Evolutionary conservation across 2,888 invertebrate genomes (phyloP), one percentile per base, ranked within the genome.

Genomic region (Macaria notata): DNA sequence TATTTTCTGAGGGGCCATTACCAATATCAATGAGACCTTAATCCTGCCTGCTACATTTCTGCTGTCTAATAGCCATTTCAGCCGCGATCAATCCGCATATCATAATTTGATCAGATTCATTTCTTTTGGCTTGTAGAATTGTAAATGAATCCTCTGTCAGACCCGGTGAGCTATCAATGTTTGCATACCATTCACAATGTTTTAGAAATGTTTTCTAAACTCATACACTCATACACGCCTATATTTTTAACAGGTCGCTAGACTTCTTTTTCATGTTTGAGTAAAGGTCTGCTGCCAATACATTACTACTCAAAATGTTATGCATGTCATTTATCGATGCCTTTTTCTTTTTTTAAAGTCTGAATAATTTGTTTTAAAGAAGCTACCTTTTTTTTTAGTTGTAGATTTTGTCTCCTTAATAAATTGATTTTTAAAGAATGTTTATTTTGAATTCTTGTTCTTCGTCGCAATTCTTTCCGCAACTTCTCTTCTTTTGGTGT

Each of bases 31-130:
- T 48, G 49, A 56, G 43, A 33, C 63, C 64, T 31, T 59, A 59
- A 38, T 62, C 33, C 33, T 36, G 33, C 33, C n/a, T n/a, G n/a
- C n/a, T n/a, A 54, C 56, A 62, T 53, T 52, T 66, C 59, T 70
- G 68, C 9, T 58, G 65, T 54, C 66, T 42, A 30, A 70, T 68
- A 5, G 58, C 59, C 66, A 68, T 68, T 53, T 70, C 68, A 38
- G 68, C 68, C 3, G 66, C 65, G 9, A 66, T 42, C 45, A 70
- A 48, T 7, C 55, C 52, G 52, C 66, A 68, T 31, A 61, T 51
- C 31, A 61, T 5, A 31, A 51, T 65, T 48, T 63, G 60, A 1
- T 60, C 46, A 1, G 61, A 59, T 56, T 54, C 31, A 3, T 52
- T 49, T 51, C 52, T 44, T 60, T 70, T 68, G 30, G 29, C 31